Evolutionary conservation across 2,888 invertebrate species (phyloP), one percentile per base, ranked within the genome.

Genomic region (Mesorhabditis spiculigera): DNA sequence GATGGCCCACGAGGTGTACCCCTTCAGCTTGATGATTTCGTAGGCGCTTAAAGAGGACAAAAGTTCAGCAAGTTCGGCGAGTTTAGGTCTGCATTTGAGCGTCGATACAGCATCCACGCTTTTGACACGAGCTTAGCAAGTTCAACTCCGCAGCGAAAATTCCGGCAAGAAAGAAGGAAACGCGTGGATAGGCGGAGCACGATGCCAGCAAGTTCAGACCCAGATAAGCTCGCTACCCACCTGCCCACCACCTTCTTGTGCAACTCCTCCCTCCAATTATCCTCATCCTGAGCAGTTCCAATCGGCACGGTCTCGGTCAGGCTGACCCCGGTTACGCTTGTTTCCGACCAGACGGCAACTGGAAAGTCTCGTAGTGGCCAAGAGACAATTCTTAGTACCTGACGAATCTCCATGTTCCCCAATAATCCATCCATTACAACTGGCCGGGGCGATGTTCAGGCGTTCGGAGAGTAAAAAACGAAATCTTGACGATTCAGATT

Each of bases 301-400:
- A 89, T 88, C 41, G 92, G 91, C 86, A 93, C 91, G 45, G 94
- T 85, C 79, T 93, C 93, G 77, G 73, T 73, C 28, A 78, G 74
- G 63, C 75, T 73, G 0, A 94, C 93, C 5, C 94, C 95, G 5
- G 93, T 94, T 64, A 95, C 90, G 87, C 94, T 94, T 42, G 94
- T 93, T 10, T 93, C 93, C 1, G 94, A 94, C 94, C 94, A 95
- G 0, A 95, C 92, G 6, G 94, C 92, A 74, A 94, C 93, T 92
- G 86, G 68, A 76, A 78, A n/a, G n/a, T n/a, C n/a, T n/a, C n/a
- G n/a, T n/a, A n/a, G n/a, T n/a, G n/a, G n/a, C n/a, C n/a, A n/a
- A n/a, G n/a, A n/a, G n/a, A n/a, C n/a, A n/a, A n/a, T n/a, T n/a
- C n/a, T n/a, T n/a, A n/a, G n/a, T n/a, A 91, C 91, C 93, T 78